Percentiles rank a stretch among this genome's conserved stretches.
Evolutionary conservation across 2,797 vertebrate genomes (phyloP).

Genomic region (Karalla daura): DNA sequence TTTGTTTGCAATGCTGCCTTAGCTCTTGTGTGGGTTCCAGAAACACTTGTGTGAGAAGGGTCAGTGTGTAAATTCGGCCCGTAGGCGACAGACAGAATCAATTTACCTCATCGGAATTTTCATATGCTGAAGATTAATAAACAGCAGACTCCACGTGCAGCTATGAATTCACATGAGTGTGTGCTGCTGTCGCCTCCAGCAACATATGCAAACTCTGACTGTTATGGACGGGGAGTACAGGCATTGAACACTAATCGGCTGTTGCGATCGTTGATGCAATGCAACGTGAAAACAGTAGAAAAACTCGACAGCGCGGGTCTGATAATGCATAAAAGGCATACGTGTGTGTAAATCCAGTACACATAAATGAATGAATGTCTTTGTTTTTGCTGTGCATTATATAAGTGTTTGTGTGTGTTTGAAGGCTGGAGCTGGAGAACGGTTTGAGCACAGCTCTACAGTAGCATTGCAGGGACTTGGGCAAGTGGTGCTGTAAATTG

Average conservation of each 20-base stretch:
- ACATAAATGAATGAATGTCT: constrained; percentile 8
- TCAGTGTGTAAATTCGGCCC: constrained; percentile 24
- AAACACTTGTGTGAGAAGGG: constrained; percentile 7
- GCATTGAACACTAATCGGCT: constrained; percentile 30
- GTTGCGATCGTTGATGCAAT: neutral
- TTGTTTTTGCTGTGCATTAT: constrained; percentile 1
- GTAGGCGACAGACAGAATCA: constrained; percentile 46
- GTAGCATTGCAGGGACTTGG: constrained; percentile 36
- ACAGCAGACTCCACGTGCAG: constrained; percentile 29
- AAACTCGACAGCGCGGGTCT: constrained; percentile 7
- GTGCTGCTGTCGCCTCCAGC: constrained; percentile 40
- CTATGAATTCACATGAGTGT: constrained; percentile 45
- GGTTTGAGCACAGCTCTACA: constrained; percentile 25
- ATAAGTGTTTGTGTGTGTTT: constrained; percentile 5
- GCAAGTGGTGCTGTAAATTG: constrained; percentile 35
- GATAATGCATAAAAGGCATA: constrained; percentile 17
- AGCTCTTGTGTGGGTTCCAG: constrained; percentile 24
- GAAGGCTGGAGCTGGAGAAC: constrained; percentile 3
- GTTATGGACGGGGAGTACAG: constrained; percentile 33
- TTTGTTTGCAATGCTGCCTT: neutral
- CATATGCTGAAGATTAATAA: constrained; percentile 44
- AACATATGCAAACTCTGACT: constrained; percentile 45
- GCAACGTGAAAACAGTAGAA: constrained; percentile 18
- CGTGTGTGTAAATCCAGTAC: neutral
- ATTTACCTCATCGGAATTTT: constrained; percentile 53